Percentiles rank a stretch among this genome's conserved stretches.
Conservation (phyloP, 1,140 invertebrate genomes). For the Archivesica marissinica region DNA sequence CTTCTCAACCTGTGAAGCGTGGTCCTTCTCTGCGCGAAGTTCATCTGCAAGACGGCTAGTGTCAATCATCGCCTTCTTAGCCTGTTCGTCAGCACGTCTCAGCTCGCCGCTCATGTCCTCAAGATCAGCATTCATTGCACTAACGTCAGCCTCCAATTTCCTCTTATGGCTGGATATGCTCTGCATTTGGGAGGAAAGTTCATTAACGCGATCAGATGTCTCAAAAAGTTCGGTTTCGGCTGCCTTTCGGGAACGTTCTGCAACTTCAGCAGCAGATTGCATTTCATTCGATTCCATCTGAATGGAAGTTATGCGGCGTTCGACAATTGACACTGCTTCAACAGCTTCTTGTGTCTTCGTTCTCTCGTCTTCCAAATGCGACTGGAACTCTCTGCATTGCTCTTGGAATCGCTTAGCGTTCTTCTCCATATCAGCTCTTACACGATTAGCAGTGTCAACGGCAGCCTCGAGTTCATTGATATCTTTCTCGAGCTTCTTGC, state of each 20-base stretch:
- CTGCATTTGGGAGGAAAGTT: constrained; percentile 95
- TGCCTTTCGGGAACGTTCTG: constrained; percentile 97
- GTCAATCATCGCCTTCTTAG: constrained; percentile 96
- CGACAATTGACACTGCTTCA: constrained; percentile 97
- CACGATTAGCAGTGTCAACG: constrained; percentile 89
- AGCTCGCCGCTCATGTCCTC: constrained; percentile 83
- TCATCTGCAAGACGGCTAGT: constrained; percentile 98
- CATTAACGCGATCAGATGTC: constrained; percentile 98
- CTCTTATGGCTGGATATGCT: constrained; percentile 97
- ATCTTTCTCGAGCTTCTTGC: constrained; percentile 99
- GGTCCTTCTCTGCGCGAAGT: constrained; percentile 99
- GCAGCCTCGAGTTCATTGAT: constrained; percentile 99
- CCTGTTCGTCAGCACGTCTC: constrained; percentile 78
- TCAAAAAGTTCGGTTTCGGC: constrained; percentile 98
- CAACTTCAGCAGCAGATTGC: constrained; percentile 96
- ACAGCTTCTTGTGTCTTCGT: constrained; percentile 97
- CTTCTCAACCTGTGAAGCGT: constrained; percentile 98
- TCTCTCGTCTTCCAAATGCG: constrained; percentile 98
- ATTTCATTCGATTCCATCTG: constrained; percentile 98
- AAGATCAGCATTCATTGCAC: constrained; percentile 92
- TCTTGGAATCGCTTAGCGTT: constrained; percentile 99
- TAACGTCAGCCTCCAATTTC: constrained; percentile 98
- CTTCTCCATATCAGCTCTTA: constrained; percentile 99
- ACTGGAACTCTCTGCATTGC: constrained; percentile 91
- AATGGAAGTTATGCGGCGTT: constrained; percentile 96